Base-by-base conservation (phyloP, 92 coral and sea anemone genomes). In the Zoanthus solanderi region DNA sequence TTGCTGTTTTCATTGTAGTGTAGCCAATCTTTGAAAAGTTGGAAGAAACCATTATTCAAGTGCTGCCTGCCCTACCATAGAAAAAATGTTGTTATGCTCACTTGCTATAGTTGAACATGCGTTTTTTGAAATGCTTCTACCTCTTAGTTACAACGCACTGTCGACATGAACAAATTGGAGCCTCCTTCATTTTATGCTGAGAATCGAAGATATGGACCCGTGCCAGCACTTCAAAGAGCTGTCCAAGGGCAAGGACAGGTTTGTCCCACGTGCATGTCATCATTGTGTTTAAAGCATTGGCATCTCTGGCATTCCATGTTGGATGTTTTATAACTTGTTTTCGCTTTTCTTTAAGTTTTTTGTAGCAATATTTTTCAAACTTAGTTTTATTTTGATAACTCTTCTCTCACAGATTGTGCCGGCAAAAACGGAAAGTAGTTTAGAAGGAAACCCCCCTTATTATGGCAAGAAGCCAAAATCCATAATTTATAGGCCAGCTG, bases 181-280 rank as follows among this genome's bases (percentile, higher is more conserved):
- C 95, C 98, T 12, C 98, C 98, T 3, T 95, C 98, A 23, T 95
- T 95, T 86, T 91, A 91, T 84, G 78, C 75, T 14, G 78, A 71
- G 7, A 61, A 86, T 31, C 89, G 66, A 66, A 78, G 72, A 44
- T 78, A 78, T 6, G 87, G 83, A 68, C 72, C 58, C 0, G 57
- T 72, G 29, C 58, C 84, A 15, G 82, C 87, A 56, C 78, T 84
- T 61, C 83, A 23, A 17, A 47, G 85, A 81, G 6, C 85, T 47
- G 68, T 52, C n/a, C 65, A 77, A 65, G 31, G 29, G 17, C 65
- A 77, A 65, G 31, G 29, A 44, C 76, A 66, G 75, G 65, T 66
- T 17, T 10, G 63, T 3, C 71, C 42, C 14, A 30, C 5, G 16
- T 5, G 30, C 9, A 30, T 29, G 16, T 30, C 2, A 13, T 69